Evolutionary conservation across 1,140 invertebrate species (phyloP), one percentile per base, ranked within the genome.

Genomic region (Papilio machaon): DNA sequence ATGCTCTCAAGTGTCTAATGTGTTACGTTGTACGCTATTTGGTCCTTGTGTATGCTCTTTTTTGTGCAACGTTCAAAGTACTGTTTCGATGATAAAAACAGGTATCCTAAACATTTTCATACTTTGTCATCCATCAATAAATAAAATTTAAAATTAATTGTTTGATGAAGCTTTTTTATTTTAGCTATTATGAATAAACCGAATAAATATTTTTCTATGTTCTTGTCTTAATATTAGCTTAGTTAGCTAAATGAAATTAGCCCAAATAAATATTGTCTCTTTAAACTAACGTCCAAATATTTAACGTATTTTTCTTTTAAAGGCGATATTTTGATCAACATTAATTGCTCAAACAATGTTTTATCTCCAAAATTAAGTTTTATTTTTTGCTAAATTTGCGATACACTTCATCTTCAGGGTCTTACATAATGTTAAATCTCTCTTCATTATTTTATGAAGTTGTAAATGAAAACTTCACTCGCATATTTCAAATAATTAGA

Each of bases 61-160:
- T 76, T 76, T 76, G 43, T 76, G 0, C 3, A 1, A 11, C 46
- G 13, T n/a, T 47, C 73, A 76, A 76, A 30, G 74, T 76, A 76
- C 74, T 47, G 74, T 76, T 76, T 30, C 47, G 11, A 76, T 30
- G 23, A 52, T 17, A 23, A 11, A 75, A 76, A 76, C 74, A 76
- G 74, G 10, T 8, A 76, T 76, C 11, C 2, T 6, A 76, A 76
- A 76, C 74, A 76, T 54, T 76, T 76, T 35, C 13, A 3, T 19
- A 76, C n/a, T 73, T 73, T 46, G 38, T 73, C 70, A 30, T 74
- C 17, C 1, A n/a, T 0, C 8, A 19, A 73, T 38, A 70, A 17
- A 30, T 70, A 13, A 7, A 13, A 4, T 17, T 70, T 70, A 2
- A 58, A 19, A n/a, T n/a, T 64, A 30, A 30, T 64, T 64, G 30